Conservation (phyloP, 2,888 invertebrate genomes). For the Stictocephala bisonia region DNA sequence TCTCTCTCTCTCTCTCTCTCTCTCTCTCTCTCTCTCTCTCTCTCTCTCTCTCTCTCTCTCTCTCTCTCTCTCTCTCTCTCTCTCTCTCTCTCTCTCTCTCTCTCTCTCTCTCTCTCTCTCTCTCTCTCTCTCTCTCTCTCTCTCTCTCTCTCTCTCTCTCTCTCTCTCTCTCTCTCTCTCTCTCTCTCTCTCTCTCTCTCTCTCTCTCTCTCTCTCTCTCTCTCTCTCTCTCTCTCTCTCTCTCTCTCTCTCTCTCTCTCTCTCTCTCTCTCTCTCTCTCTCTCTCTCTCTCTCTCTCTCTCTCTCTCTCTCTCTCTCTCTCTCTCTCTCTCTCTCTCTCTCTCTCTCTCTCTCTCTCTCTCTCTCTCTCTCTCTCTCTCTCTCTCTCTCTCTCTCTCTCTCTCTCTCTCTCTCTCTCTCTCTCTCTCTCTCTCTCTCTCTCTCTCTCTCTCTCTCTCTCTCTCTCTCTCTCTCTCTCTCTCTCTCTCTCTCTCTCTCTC, state of each 20-base stretch:
- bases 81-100: no score
- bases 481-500: background rate
- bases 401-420: background rate
- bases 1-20: no score
- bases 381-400: background rate
- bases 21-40: no score
- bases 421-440: background rate
- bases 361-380: background rate
- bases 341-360: background rate
- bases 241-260: background rate
- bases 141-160: no score
- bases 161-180: no score
- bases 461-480: background rate
- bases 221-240: background rate
- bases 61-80: no score
- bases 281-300: background rate
- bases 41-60: no score
- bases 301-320: background rate
- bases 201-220: no score
- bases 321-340: background rate
- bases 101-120: no score
- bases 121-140: no score
- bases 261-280: background rate
- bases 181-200: no score
- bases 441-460: background rate